A percentile compares a stretch with the other conserved stretches of the same genome.
Conservation (phyloP, 2,113 vertebrate genomes). For the Romanogobio albipinnatus region DNA sequence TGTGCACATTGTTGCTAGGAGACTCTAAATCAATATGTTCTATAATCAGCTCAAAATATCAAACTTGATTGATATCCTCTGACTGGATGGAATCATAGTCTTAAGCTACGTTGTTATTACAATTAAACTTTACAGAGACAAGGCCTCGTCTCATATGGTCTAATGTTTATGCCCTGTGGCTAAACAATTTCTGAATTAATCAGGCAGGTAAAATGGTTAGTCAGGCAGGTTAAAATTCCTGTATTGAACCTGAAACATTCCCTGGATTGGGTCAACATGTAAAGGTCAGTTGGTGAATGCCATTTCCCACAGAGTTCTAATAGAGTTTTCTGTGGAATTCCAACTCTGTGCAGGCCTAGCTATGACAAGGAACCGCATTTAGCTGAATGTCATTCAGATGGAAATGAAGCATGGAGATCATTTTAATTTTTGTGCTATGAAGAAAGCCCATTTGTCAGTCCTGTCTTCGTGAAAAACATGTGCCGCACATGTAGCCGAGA, state of each 20-base stretch:
- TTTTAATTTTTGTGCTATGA: too few relatives aligned
- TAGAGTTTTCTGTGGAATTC: neutral
- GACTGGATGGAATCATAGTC: neutral
- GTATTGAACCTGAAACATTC: neutral
- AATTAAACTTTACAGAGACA: neutral
- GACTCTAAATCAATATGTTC: neutral
- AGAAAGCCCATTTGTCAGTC: too few relatives aligned
- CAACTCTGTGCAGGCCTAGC: neutral
- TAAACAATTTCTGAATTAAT: neutral
- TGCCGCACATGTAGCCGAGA: conserved; percentile 64
- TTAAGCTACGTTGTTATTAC: neutral
- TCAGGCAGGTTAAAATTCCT: neutral
- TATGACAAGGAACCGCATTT: neutral
- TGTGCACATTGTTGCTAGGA: neutral
- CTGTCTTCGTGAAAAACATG: neutral
- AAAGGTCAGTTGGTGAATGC: neutral
- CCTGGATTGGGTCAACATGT: neutral
- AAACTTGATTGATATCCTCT: neutral
- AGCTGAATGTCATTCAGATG: conserved; percentile 62
- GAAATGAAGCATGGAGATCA: too few relatives aligned
- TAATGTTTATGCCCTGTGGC: neutral
- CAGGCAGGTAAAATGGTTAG: neutral
- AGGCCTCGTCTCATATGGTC: neutral
- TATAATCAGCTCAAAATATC: neutral
- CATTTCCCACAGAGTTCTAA: neutral